Evolutionary conservation across 1,140 invertebrate genomes (phyloP).

Genomic region (Pseudomyrmex pallidus): DNA sequence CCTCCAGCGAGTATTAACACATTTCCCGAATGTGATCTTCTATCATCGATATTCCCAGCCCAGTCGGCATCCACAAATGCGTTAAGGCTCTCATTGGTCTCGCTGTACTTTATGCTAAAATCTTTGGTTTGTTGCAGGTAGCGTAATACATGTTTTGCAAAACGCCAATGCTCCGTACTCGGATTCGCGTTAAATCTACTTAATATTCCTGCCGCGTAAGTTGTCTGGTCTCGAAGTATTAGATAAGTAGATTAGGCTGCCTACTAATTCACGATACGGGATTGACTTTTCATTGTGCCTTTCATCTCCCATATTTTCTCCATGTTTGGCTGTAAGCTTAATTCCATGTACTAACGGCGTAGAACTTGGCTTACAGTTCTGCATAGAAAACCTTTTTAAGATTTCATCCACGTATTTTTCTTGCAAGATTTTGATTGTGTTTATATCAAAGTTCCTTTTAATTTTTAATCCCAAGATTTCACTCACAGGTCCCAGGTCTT

Average conservation of each 20-base stretch:
- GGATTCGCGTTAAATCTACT: slow-evolving; percentile 33
- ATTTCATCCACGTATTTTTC: not conserved
- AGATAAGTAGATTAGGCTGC: slow-evolving; percentile 19
- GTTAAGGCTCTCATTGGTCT: not conserved
- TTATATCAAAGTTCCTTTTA: not conserved
- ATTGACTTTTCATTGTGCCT: not conserved
- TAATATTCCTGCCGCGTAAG: not conserved
- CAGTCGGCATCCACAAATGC: slow-evolving; percentile 79
- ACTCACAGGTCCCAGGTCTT: not conserved
- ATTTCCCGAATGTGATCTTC: slow-evolving; percentile 61
- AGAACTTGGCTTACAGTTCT: not conserved
- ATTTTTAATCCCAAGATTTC: not conserved
- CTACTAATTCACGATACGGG: slow-evolving; percentile 15
- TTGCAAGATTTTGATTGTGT: not conserved
- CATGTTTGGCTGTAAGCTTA: no score
- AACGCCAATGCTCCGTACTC: not conserved
- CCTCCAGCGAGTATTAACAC: slow-evolving; percentile 59
- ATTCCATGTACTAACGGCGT: not conserved
- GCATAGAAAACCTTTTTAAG: not conserved
- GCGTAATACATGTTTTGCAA: slow-evolving; percentile 25
- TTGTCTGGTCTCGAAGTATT: slow-evolving; percentile 14
- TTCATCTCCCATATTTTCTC: not conserved
- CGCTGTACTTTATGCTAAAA: slow-evolving; percentile 4
- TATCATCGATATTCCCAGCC: slow-evolving; percentile 61
- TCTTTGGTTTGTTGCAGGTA: slow-evolving; percentile 20